phyloP scores from a whole-genome alignment of 2,888 invertebrate species.

The Elysia crispata region DNA sequence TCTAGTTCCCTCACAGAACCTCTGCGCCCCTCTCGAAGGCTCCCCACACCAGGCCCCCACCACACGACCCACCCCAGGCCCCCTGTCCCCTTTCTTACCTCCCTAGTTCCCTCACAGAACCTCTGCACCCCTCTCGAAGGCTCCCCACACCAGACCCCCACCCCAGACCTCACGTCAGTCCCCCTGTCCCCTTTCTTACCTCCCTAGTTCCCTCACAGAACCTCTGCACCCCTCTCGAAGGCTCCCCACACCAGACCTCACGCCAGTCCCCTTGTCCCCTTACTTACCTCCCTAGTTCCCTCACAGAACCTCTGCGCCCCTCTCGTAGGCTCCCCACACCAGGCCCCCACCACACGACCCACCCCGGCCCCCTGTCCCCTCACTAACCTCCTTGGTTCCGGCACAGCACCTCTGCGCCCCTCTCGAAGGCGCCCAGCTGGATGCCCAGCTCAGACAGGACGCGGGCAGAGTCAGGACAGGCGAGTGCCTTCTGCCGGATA shows the following conservation, averaged over 20 bases:
- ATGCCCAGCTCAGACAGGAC: slow-evolving; percentile 51
- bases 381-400: slow-evolving; percentile 48
- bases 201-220: slow-evolving; percentile 50
- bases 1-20: slow-evolving; percentile 48
- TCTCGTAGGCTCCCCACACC: slow-evolving; percentile 50
- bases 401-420: slow-evolving; percentile 52
- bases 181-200: no score
- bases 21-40: slow-evolving; percentile 53
- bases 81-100: no score
- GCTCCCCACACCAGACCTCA: slow-evolving; percentile 50
- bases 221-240: slow-evolving; percentile 52
- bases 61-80: no score
- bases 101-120: slow-evolving; percentile 50
- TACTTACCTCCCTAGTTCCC: slow-evolving; percentile 48
- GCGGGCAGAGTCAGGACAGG: slow-evolving; percentile 50
- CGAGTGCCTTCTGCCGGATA: slow-evolving; percentile 51
- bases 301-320: slow-evolving; percentile 52
- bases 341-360: slow-evolving; percentile 30
- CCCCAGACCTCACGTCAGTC: no score
- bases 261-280: no score
- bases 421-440: slow-evolving; percentile 51
- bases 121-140: slow-evolving; percentile 52
- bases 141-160: slow-evolving; percentile 49
- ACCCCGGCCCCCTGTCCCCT: no score
- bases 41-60: slow-evolving; percentile 49